Evolutionary conservation across 2,888 invertebrate genomes (phyloP).

Genomic region (Ferdinandea cuprea): DNA sequence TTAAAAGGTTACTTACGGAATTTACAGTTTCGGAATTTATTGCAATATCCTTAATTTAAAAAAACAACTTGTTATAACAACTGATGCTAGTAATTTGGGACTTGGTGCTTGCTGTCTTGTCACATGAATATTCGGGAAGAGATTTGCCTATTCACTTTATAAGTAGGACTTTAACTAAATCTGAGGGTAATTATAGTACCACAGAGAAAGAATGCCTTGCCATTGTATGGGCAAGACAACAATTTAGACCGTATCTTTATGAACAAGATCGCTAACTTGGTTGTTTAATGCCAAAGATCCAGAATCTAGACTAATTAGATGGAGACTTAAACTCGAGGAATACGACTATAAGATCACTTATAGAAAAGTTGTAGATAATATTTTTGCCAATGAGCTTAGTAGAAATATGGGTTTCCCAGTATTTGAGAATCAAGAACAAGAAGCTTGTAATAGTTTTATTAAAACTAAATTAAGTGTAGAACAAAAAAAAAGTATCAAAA

Average conservation of each 20-base stretch:
- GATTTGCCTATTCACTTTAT: too few relatives aligned
- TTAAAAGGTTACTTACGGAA: too few relatives aligned
- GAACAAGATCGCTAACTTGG: background rate
- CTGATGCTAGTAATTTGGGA: background rate
- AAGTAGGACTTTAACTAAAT: background rate
- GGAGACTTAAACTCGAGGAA: too few relatives aligned
- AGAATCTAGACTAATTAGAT: too few relatives aligned
- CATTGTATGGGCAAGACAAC: background rate
- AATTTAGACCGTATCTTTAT: background rate
- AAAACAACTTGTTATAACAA: background rate
- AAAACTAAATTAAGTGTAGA: background rate
- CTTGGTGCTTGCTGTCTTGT: conserved; percentile 2
- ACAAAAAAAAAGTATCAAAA: too few relatives aligned
- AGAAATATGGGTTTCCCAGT: background rate
- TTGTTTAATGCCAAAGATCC: background rate
- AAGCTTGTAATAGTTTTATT: background rate
- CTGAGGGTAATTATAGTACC: background rate
- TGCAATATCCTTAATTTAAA: too few relatives aligned
- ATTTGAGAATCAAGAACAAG: background rate
- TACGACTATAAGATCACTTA: background rate
- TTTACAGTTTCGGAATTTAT: too few relatives aligned
- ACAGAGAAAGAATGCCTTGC: background rate
- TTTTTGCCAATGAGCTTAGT: background rate
- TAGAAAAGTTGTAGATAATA: background rate
- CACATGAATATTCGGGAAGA: background rate